Conservation (phyloP, 2,797 vertebrate genomes). For the Sebastes glaucus region DNA sequence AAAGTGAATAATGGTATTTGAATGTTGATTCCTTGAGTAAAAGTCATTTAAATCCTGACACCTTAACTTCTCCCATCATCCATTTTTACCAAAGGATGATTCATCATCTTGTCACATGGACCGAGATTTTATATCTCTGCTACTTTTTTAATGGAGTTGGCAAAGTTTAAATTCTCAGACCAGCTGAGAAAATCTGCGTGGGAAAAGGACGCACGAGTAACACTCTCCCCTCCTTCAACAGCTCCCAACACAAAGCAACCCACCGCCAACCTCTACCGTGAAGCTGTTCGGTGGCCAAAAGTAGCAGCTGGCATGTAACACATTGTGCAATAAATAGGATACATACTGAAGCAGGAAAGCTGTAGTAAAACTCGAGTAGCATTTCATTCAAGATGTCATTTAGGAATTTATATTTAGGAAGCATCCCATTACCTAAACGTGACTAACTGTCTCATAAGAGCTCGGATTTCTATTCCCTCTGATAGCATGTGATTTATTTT, state of each 20-base stretch:
- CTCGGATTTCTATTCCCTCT: not conserved
- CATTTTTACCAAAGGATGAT: not conserved
- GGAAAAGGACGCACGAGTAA: conserved; percentile 22
- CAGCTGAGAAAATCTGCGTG: conserved; percentile 44
- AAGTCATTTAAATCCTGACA: not conserved
- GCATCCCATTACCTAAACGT: not conserved
- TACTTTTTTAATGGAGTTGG: conserved; percentile 7
- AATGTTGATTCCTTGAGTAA: not conserved
- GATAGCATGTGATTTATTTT: not conserved
- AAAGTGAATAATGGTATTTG: not conserved
- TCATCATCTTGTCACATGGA: not conserved
- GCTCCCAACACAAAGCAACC: conserved; percentile 4
- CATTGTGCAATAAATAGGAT: not conserved
- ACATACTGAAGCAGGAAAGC: not conserved
- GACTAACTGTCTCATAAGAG: not conserved
- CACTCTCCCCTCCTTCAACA: conserved; percentile 4
- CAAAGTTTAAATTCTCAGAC: conserved; percentile 12
- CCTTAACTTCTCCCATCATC: not conserved
- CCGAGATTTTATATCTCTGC: not conserved
- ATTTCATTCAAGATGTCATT: not conserved
- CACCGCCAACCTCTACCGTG: not conserved
- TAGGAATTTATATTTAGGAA: not conserved
- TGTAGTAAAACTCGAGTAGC: not conserved
- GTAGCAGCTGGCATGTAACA: conserved; percentile 7
- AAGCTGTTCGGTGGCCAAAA: not conserved